Conservation (phyloP, 2,888 invertebrate species). For the Craniophora ligustri region DNA sequence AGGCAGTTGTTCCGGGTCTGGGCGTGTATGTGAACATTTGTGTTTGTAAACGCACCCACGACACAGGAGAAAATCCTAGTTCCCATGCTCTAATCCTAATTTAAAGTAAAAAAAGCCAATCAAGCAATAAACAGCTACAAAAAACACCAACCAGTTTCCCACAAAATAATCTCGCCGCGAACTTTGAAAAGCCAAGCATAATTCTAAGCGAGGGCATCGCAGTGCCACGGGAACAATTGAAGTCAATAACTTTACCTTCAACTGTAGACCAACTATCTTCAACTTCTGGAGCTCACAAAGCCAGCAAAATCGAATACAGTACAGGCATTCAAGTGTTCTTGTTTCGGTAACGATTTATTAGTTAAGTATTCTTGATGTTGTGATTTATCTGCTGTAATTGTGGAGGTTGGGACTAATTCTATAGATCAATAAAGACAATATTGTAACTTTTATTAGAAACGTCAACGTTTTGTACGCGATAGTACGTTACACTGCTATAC, state of each 20-base stretch:
- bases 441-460: no score
- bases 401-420: neutral
- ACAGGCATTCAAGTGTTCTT: conserved; percentile 36
- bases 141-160: neutral
- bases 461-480: no score
- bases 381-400: conserved; percentile 7
- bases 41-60: no score
- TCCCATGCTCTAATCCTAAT: no score
- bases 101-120: no score
- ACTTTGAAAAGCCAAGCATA: conserved; percentile 39
- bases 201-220: conserved; percentile 46
- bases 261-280: conserved; percentile 50
- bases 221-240: conserved; percentile 54
- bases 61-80: no score
- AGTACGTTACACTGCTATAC: no score
- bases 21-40: no score
- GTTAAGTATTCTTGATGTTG: conserved; percentile 30
- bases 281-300: conserved; percentile 51
- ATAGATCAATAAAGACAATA: no score
- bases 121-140: no score
- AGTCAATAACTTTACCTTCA: conserved; percentile 56
- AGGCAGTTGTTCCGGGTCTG: no score
- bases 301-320: conserved; percentile 53
- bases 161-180: conserved; percentile 3
- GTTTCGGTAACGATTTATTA: conserved; percentile 60